A percentile compares a stretch with the other conserved stretches of the same genome.
Conservation (phyloP, 2,113 vertebrate genomes). For the Piaya cayana region DNA sequence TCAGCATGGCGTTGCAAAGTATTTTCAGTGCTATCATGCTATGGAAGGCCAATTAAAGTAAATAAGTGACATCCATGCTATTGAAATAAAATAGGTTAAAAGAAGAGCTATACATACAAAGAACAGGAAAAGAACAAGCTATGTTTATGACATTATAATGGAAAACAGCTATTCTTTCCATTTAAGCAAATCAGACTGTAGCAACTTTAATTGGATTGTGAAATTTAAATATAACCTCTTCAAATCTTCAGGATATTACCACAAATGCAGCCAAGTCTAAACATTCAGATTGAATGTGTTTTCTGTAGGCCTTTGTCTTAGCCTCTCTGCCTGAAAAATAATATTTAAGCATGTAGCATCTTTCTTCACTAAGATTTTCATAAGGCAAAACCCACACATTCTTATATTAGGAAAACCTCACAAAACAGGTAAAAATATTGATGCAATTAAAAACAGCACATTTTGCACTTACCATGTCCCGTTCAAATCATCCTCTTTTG, state of each 20-base stretch:
- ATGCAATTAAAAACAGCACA: slow-evolving; percentile 36
- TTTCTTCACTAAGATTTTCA: slow-evolving; percentile 72
- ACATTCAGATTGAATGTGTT: slow-evolving; percentile 17
- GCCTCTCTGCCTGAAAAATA: slow-evolving; percentile 71
- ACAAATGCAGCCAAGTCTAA: slow-evolving; percentile 23
- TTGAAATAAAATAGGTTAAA: slow-evolving; percentile 55
- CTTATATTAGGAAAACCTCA: slow-evolving; percentile 52
- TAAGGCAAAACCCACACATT: slow-evolving; percentile 66
- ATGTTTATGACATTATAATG: background rate
- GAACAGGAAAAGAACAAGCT: background rate
- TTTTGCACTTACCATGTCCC: slow-evolving; percentile 87
- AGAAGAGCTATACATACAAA: background rate
- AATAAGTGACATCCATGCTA: slow-evolving; percentile 33
- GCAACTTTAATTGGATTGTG: slow-evolving; percentile 29
- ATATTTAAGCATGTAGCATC: slow-evolving; percentile 76
- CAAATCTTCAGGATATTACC: slow-evolving; percentile 25
- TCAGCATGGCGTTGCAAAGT: slow-evolving; percentile 37
- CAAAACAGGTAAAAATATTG: slow-evolving; percentile 32
- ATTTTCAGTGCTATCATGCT: slow-evolving; percentile 40
- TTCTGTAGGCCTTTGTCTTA: slow-evolving; percentile 81
- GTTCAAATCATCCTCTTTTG: slow-evolving; percentile 83
- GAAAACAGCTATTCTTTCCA: slow-evolving; percentile 20
- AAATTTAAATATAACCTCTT: slow-evolving; percentile 36
- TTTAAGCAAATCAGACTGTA: slow-evolving; percentile 43
- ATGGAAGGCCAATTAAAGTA: slow-evolving; percentile 50